Percentiles rank a stretch among this genome's conserved stretches.
These are phyloP conservation scores for Nannospalax galili DNA, from an alignment of 2,113 vertebrate species.

Conservation along the genomic window DNA sequence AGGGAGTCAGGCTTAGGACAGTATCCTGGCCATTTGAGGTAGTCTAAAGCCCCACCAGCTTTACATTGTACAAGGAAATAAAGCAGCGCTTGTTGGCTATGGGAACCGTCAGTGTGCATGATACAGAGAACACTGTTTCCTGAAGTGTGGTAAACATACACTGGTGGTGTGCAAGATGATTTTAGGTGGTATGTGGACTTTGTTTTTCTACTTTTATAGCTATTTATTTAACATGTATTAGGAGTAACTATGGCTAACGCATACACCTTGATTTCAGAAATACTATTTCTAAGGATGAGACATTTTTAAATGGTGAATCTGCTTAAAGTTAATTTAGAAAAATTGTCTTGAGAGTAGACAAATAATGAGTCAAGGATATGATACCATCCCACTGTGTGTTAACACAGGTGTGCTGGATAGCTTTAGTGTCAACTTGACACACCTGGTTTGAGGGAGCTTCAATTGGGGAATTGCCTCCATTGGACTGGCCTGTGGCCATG, in stretches of 20 bases:
- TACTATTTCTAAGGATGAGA: slow-evolving; percentile 30
- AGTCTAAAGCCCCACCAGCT: slow-evolving; percentile 31
- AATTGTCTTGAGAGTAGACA: slow-evolving; percentile 37
- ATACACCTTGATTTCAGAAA: slow-evolving; percentile 43
- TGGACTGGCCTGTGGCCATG: too few species aligned
- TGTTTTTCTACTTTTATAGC: slow-evolving; percentile 69
- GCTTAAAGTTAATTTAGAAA: slow-evolving; percentile 48
- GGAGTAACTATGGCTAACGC: not conserved
- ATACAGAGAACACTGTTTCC: slow-evolving; percentile 71
- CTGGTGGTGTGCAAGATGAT: slow-evolving; percentile 54
- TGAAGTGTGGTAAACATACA: slow-evolving; percentile 34
- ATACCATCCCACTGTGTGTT: not conserved
- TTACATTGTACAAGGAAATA: slow-evolving; percentile 65
- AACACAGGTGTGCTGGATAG: too few species aligned
- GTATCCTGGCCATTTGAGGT: not conserved
- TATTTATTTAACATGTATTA: slow-evolving; percentile 62
- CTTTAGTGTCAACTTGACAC: too few species aligned
- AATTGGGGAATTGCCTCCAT: too few species aligned
- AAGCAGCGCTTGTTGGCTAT: slow-evolving; percentile 63
- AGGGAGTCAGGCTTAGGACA: slow-evolving; percentile 40
- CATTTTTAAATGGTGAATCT: slow-evolving; percentile 55
- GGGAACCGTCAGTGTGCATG: slow-evolving; percentile 37
- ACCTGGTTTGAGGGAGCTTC: too few species aligned
- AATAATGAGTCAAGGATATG: not conserved
- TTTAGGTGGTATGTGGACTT: slow-evolving; percentile 41